These are phyloP conservation scores for Mesembrinibis cayennensis DNA, from an alignment of 2,113 vertebrate species.

Conservation along the genomic window DNA sequence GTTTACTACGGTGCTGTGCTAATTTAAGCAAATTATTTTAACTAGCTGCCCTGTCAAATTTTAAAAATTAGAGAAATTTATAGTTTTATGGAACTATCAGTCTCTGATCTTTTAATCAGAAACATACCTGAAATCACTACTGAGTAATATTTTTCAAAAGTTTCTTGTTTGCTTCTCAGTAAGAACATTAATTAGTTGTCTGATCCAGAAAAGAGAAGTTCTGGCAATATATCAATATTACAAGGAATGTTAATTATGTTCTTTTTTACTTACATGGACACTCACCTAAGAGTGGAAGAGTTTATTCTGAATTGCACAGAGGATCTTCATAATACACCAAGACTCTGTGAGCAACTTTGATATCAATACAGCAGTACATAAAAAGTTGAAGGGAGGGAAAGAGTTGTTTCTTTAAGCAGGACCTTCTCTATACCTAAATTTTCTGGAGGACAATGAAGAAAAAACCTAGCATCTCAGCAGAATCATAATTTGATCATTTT, in stretches of 20 bases:
- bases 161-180: not conserved
- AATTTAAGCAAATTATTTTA: not conserved
- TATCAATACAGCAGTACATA: not conserved
- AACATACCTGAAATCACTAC: not conserved
- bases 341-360: not conserved
- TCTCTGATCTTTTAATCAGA: not conserved
- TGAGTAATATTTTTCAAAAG: not conserved
- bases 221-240: not conserved
- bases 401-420: not conserved
- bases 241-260: not conserved
- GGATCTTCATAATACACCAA: not conserved
- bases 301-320: not conserved
- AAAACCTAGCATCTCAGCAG: not conserved
- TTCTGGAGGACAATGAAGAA: not conserved
- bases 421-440: not conserved
- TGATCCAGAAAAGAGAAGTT: not conserved
- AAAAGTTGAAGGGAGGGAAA: not conserved
- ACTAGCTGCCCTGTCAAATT: not conserved
- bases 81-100: not conserved
- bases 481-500: not conserved
- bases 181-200: not conserved
- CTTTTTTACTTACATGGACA: not conserved
- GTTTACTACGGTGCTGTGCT: not conserved
- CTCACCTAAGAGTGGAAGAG: not conserved
- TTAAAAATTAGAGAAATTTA: not conserved